Conservation (phyloP, 1,140 invertebrate species). For the Globodera ellingtonae region DNA sequence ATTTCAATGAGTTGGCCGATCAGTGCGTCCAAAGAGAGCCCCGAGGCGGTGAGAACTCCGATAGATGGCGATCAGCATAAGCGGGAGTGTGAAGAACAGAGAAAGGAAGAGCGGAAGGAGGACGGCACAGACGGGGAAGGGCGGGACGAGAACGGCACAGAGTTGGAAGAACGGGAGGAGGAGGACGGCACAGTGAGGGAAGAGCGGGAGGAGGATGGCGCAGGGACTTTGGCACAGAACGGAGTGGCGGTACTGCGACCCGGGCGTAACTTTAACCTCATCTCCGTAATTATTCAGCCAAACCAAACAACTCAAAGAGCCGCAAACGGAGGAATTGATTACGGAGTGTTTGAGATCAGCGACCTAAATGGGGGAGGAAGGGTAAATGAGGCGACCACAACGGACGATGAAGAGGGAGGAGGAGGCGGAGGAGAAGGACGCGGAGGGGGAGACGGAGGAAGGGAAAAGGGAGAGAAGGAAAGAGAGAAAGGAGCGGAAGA, state of each 20-base stretch:
- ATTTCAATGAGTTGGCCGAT: background rate
- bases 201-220: background rate
- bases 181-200: background rate
- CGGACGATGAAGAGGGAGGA: background rate
- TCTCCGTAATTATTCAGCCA: background rate
- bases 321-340: background rate
- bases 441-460: background rate
- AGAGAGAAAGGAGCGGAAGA: background rate
- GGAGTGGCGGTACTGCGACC: background rate
- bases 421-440: too few relatives aligned
- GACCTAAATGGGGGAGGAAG: background rate
- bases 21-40: slow-evolving; percentile 2
- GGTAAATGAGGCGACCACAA: background rate
- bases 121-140: background rate
- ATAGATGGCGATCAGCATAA: background rate
- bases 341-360: slow-evolving; percentile 5
- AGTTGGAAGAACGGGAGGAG: background rate
- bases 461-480: background rate
- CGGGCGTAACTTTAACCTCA: background rate
- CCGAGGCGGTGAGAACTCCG: slow-evolving; percentile 1
- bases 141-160: background rate
- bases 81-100: background rate
- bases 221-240: background rate
- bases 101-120: background rate
- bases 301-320: background rate